Conservation (phyloP, 2,113 vertebrate genomes). For the Hyaena hyaena region DNA sequence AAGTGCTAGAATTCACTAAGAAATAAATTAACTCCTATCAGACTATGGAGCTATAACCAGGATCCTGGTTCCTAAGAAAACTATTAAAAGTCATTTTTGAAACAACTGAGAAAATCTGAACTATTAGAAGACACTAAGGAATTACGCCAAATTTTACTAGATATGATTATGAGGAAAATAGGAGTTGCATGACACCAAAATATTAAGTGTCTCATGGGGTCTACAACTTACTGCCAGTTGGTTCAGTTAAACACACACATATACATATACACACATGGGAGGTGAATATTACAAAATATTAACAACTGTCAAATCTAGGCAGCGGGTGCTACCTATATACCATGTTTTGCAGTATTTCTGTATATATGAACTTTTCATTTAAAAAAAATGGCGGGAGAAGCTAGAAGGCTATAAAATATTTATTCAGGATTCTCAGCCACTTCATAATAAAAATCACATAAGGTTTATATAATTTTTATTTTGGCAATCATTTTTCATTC, state of each 20-base stretch:
- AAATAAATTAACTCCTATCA: neutral
- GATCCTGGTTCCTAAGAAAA: neutral
- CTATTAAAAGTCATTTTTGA: neutral
- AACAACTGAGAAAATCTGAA: neutral
- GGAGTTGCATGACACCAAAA: neutral
- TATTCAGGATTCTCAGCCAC: neutral
- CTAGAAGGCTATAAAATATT: neutral
- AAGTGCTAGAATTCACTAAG: neutral
- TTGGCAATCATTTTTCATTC: neutral
- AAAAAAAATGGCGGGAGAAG: neutral
- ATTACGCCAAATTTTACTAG: neutral
- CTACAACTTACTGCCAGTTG: neutral
- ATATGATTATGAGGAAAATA: neutral
- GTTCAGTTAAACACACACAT: neutral
- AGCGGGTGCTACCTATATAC: neutral
- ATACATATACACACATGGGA: neutral
- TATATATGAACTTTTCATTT: neutral
- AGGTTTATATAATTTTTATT: neutral
- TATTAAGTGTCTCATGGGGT: neutral
- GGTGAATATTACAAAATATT: neutral
- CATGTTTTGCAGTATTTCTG: neutral
- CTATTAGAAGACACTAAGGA: neutral
- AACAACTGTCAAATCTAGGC: neutral
- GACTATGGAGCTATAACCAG: neutral
- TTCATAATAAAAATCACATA: neutral